Evolutionary conservation across 2,888 invertebrate species (phyloP).

Genomic region (Halocaridina rubra): DNA sequence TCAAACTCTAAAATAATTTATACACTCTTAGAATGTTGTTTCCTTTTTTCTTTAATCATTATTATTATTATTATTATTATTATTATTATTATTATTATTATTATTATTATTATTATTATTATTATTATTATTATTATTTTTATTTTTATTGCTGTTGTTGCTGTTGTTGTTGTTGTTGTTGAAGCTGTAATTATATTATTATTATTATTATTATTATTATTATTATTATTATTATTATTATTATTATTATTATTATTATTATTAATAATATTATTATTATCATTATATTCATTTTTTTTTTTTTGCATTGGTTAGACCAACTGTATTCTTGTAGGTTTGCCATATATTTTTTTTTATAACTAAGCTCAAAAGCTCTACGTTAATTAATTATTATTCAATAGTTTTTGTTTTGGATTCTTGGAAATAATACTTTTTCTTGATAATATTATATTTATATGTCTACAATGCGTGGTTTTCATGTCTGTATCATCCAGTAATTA

Average conservation of each 20-base stretch:
- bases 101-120: conserved; percentile 23
- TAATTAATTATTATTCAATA: too few relatives aligned
- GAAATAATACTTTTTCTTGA: too few relatives aligned
- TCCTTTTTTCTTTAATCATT: not conserved
- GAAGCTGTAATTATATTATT: not conserved
- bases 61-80: conserved; percentile 16
- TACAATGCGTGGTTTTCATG: too few relatives aligned
- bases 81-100: conserved; percentile 15
- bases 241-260: not conserved
- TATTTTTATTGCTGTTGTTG: not conserved
- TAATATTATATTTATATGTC: too few relatives aligned
- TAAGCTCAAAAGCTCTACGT: too few relatives aligned
- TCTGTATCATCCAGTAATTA: too few relatives aligned
- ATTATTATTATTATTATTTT: conserved; percentile 20
- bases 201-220: not conserved
- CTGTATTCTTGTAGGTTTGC: too few relatives aligned
- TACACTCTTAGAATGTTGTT: not conserved
- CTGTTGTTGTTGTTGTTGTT: not conserved
- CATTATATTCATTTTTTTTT: not conserved
- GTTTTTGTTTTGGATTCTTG: too few relatives aligned
- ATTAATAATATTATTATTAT: not conserved
- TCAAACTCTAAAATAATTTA: too few relatives aligned
- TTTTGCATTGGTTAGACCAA: too few relatives aligned
- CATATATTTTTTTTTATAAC: too few relatives aligned
- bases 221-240: not conserved